A percentile compares a stretch with the other conserved stretches of the same genome.
Conservation (phyloP, 1,140 invertebrate species). For the Holcopasites calliopsidis region DNA sequence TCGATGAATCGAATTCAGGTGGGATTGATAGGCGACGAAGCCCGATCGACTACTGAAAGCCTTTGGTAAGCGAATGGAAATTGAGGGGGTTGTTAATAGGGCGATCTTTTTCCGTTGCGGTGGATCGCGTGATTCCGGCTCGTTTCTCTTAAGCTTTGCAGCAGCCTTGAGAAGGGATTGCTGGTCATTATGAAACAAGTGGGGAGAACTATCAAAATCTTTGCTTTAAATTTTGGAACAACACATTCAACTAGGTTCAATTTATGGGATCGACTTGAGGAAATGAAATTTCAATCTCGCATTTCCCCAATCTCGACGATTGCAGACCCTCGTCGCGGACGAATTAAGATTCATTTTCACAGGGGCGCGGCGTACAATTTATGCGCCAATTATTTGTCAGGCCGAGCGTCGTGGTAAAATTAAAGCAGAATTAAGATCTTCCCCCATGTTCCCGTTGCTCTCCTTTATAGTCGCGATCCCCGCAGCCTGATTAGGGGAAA, state of each 20-base stretch:
- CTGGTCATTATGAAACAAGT: too few relatives aligned
- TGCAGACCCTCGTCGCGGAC: neutral
- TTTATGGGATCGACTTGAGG: neutral
- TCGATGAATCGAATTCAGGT: neutral
- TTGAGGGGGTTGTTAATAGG: too few relatives aligned
- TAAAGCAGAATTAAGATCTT: slow-evolving; percentile 32
- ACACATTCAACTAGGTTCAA: neutral
- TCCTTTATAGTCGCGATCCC: slow-evolving; percentile 13
- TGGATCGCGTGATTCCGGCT: too few relatives aligned
- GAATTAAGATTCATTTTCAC: slow-evolving; percentile 39
- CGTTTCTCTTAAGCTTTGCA: too few relatives aligned
- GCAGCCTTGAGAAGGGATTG: too few relatives aligned
- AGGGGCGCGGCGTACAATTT: slow-evolving; percentile 21
- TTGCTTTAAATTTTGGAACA: neutral
- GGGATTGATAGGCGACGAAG: neutral
- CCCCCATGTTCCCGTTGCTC: neutral
- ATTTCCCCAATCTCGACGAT: slow-evolving; percentile 30
- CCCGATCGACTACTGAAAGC: too few relatives aligned
- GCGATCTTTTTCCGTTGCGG: too few relatives aligned
- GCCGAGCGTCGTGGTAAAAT: neutral
- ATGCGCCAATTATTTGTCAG: slow-evolving; percentile 43
- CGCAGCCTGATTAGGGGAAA: slow-evolving; percentile 1
- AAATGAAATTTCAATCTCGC: slow-evolving; percentile 31
- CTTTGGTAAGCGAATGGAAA: too few relatives aligned
- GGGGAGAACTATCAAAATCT: neutral